These are phyloP conservation scores for Drosophila lacicola DNA, from an alignment of 2,888 invertebrate species.

Conservation along the genomic window DNA sequence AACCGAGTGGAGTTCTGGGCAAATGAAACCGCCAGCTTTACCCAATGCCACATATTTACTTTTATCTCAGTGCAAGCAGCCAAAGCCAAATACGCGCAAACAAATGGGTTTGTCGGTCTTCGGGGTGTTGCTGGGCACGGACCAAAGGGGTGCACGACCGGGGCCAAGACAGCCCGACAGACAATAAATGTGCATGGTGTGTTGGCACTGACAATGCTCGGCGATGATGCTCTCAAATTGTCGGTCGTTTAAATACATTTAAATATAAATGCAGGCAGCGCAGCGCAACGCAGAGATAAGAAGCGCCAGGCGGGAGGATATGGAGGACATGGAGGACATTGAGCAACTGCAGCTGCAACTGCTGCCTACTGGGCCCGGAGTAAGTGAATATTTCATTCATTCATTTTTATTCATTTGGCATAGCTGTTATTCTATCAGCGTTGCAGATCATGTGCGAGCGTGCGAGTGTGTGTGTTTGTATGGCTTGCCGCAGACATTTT, in stretches of 20 bases:
- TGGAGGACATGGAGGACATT: constrained; percentile 25
- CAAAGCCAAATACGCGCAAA: constrained; percentile 73
- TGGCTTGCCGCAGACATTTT: constrained; percentile 58
- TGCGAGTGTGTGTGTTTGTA: constrained; percentile 16
- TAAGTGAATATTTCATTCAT: constrained; percentile 77
- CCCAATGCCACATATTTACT: constrained; percentile 79
- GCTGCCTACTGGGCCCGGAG: constrained; percentile 19
- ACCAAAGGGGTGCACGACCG: constrained; percentile 22
- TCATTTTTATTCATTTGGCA: constrained; percentile 67
- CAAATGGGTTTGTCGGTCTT: constrained; percentile 63
- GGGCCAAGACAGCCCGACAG: constrained; percentile 47
- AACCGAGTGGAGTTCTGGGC: constrained; percentile 33
- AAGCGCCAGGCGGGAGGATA: constrained; percentile 21
- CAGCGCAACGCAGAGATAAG: constrained; percentile 38
- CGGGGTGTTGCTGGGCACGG: constrained; percentile 11
- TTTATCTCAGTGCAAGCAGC: constrained; percentile 73
- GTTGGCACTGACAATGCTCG: constrained; percentile 61
- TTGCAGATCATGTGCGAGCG: constrained; percentile 40
- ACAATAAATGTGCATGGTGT: constrained; percentile 67
- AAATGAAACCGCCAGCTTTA: constrained; percentile 63
- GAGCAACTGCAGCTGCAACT: constrained; percentile 30
- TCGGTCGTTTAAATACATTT: constrained; percentile 81
- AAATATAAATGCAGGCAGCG: constrained; percentile 72
- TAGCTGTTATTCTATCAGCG: constrained; percentile 62
- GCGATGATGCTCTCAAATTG: constrained; percentile 75